Evolutionary conservation across 2,113 vertebrate genomes (phyloP).

Genomic region (Phyllostomus discolor): DNA sequence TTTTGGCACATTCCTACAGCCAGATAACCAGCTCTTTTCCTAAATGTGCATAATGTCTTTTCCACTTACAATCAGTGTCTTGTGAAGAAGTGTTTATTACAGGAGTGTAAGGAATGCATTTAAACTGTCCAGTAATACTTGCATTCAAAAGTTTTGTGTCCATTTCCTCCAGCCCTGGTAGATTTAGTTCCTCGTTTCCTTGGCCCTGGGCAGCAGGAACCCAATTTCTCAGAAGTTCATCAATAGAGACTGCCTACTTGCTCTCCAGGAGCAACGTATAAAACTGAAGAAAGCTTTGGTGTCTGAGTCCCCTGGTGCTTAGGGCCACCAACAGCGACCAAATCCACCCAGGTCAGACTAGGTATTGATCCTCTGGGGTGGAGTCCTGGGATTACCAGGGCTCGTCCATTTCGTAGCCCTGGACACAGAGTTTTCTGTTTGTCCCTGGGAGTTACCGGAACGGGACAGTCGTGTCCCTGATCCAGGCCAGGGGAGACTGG

Average conservation of each 20-base stretch:
- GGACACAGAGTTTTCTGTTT: not conserved
- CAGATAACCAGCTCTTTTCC: not conserved
- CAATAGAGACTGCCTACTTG: not conserved
- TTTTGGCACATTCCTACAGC: not conserved
- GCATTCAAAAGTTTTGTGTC: not conserved
- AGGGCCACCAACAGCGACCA: not conserved
- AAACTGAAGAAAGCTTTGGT: not conserved
- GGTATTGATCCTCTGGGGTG: accelerated
- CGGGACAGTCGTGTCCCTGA: accelerated
- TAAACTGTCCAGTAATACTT: not conserved
- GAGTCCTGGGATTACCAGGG: not conserved
- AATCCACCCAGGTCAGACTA: not conserved
- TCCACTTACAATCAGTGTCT: not conserved
- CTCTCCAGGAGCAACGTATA: not conserved
- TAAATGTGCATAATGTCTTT: not conserved
- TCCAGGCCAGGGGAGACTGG: not conserved
- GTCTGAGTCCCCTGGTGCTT: not conserved
- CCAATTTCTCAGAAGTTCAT: not conserved
- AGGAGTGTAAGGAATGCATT: not conserved
- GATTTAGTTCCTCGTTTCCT: not conserved
- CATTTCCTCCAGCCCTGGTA: accelerated
- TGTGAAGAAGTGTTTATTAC: not conserved
- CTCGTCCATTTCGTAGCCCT: not conserved
- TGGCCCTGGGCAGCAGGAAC: not conserved
- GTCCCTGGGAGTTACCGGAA: not conserved